Evolutionary conservation across 2,113 vertebrate genomes (phyloP).

Genomic region (Callaeas wilsoni): DNA sequence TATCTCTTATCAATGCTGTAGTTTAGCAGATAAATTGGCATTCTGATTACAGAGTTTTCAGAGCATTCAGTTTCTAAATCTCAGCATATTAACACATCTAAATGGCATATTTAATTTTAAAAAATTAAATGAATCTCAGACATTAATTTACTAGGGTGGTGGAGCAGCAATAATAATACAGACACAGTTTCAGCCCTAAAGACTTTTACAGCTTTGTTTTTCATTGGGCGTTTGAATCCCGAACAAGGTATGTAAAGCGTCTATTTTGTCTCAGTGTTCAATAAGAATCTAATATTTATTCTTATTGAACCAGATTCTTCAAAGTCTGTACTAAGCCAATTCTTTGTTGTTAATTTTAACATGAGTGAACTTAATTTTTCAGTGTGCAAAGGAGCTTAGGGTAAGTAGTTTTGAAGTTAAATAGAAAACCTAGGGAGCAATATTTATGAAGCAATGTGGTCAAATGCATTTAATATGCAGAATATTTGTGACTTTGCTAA

Average conservation of each 20-base stretch:
- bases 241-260: neutral
- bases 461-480: constrained; percentile 1
- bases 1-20: neutral
- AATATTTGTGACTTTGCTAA: neutral
- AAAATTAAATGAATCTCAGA: neutral
- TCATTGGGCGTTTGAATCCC: neutral
- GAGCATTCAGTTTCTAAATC: neutral
- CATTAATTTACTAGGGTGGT: neutral
- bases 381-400: neutral
- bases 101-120: neutral
- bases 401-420: constrained; percentile 17
- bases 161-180: neutral
- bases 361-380: constrained; percentile 32
- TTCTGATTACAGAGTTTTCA: neutral
- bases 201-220: neutral
- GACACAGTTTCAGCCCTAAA: neutral
- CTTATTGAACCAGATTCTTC: neutral
- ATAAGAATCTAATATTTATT: constrained; percentile 7
- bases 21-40: neutral
- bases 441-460: constrained; percentile 5
- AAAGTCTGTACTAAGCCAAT: neutral
- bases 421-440: neutral
- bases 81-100: neutral
- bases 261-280: neutral
- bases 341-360: constrained; percentile 46